Conservation (phyloP, 2,888 invertebrate genomes). For the Sarcophaga carnaria region DNA sequence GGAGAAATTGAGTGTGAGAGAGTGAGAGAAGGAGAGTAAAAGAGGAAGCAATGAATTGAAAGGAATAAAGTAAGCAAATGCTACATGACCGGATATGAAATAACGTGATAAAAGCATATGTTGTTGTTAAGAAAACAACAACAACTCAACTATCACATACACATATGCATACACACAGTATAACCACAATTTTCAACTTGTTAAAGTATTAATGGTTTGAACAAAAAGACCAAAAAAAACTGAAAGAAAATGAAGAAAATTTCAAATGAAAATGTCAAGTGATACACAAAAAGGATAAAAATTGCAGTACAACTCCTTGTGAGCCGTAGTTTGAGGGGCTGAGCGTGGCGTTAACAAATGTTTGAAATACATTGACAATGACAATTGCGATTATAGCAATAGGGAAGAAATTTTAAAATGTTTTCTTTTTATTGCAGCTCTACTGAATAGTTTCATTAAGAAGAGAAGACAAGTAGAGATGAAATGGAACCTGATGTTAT, state of each 20-base stretch:
- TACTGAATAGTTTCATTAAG: too few relatives aligned
- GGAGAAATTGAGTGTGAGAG: neutral
- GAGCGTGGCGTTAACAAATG: too few relatives aligned
- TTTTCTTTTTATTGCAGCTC: too few relatives aligned
- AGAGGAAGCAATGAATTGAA: neutral
- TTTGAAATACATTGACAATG: too few relatives aligned
- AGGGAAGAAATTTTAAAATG: too few relatives aligned
- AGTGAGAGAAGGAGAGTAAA: neutral
- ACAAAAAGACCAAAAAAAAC: too few relatives aligned
- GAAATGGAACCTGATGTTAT: too few relatives aligned
- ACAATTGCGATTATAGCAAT: too few relatives aligned
- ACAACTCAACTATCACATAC: neutral
- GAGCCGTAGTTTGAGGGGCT: too few relatives aligned
- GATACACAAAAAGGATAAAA: neutral
- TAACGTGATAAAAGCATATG: slow-evolving; percentile 52
- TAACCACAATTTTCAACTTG: slow-evolving; percentile 23
- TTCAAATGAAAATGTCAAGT: slow-evolving; percentile 22
- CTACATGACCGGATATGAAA: slow-evolving; percentile 48
- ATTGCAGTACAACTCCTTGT: too few relatives aligned
- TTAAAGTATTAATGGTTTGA: slow-evolving; percentile 26
- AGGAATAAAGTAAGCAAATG: neutral
- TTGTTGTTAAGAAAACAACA: slow-evolving; percentile 2
- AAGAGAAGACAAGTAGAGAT: too few relatives aligned
- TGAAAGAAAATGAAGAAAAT: neutral
- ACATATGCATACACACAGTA: neutral